A percentile compares a stretch with the other conserved stretches of the same genome.
Conservation (phyloP, 2,888 invertebrate species). For the Conops quadrifasciatus region DNA sequence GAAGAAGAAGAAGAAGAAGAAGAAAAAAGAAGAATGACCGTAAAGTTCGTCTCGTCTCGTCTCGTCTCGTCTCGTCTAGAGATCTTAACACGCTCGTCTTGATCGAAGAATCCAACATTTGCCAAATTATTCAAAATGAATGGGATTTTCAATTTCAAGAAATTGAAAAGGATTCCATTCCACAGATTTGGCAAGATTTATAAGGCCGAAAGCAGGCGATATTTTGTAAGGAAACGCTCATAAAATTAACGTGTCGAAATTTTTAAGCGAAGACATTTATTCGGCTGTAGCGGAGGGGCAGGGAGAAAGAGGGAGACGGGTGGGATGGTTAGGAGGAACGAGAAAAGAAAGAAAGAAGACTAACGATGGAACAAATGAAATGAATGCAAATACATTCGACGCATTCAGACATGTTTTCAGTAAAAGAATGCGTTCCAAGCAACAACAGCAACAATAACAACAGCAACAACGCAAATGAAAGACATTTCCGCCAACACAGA, state of each 20-base stretch:
- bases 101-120: too few species aligned
- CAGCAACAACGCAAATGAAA: not conserved
- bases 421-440: not conserved
- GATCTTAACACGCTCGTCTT: too few species aligned
- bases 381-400: not conserved
- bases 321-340: not conserved
- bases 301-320: not conserved
- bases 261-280: constrained; percentile 6
- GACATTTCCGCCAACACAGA: constrained; percentile 11
- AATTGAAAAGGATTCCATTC: not conserved
- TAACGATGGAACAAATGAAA: not conserved
- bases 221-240: constrained; percentile 5
- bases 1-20: too few species aligned
- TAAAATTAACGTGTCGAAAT: constrained; percentile 21
- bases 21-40: not conserved
- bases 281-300: not conserved
- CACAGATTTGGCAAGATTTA: not conserved
- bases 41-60: too few species aligned
- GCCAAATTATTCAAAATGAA: constrained; percentile 4
- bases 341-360: not conserved
- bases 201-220: not conserved
- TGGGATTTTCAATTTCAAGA: not conserved
- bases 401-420: too few species aligned
- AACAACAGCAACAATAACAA: not conserved
- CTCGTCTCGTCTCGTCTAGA: too few species aligned